Evolutionary conservation across 2,888 invertebrate genomes (phyloP), one percentile per base, ranked within the genome.

Genomic region (Polymixis flavicincta): DNA sequence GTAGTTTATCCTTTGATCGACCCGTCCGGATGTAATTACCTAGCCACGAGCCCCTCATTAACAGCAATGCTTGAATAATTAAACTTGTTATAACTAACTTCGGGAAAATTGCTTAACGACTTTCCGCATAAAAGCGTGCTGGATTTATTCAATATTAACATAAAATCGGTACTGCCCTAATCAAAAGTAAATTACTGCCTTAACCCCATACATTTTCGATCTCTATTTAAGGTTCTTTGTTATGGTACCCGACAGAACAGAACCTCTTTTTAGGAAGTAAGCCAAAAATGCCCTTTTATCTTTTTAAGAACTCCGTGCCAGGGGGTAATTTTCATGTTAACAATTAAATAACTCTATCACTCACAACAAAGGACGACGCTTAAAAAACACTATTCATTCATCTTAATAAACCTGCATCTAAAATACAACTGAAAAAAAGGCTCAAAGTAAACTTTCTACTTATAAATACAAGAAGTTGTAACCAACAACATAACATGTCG

Each of bases 51-150:
- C 11, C 42, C 42, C 42, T 57, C 13, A 63, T 54, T 68, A 66
- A 63, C 57, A 60, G 70, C 54, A 19, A 45, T 57, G 32, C 70
- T 48, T 69, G 37, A 83, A 71, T 83, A 79, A 77, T 71, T 69
- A 55, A 76, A 67, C 65, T 67, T 45, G 55, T 66, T 71, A 76
- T 75, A 63, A 54, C 19, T 13, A 70, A 72, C 63, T 85, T 74
- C 22, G 42, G 11, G 48, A 64, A 74, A 69, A 66, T 74, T 65
- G 25, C 57, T 78, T 54, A 55, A 68, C 42, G 25, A 59, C 50
- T 61, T 59, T 69, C 42, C 28, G 37, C 37, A 71, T 55, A 45
- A 68, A 55, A 66, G 28, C 69, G 37, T 64, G 8, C 48, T 52
- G 11, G 22, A 37, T 67, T 66, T 63, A 28, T 52, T 71, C 22